Evolutionary conservation across 2,113 vertebrate species (phyloP).

Genomic region (Oriolus oriolus): DNA sequence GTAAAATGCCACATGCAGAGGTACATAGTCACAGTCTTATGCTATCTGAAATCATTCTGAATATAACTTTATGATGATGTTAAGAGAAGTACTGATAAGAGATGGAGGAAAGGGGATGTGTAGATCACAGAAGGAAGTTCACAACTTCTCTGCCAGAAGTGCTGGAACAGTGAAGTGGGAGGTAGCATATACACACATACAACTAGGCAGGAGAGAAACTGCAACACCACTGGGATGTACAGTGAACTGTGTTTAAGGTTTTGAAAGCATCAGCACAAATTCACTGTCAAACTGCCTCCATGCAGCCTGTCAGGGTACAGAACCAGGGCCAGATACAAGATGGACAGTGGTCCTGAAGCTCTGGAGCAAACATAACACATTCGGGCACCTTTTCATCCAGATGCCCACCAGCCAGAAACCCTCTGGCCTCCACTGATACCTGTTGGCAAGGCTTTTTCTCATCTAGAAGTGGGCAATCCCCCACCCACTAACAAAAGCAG

Average conservation of each 20-base stretch:
- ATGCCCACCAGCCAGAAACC: neutral
- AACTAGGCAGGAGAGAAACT: neutral
- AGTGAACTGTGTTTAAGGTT: neutral
- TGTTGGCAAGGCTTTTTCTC: neutral
- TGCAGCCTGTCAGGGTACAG: neutral
- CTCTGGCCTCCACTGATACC: neutral
- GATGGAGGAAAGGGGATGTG: neutral
- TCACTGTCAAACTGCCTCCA: neutral
- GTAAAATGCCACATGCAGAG: neutral
- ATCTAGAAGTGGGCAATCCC: neutral
- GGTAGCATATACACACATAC: neutral
- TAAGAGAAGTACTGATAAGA: neutral
- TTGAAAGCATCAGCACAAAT: neutral
- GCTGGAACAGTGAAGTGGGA: neutral
- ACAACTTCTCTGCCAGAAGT: neutral
- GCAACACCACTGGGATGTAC: neutral
- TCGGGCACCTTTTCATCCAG: neutral
- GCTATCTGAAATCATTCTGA: neutral
- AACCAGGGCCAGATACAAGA: neutral
- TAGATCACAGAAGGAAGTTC: neutral
- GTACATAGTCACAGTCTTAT: neutral
- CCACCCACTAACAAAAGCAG: neutral
- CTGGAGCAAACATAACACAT: neutral
- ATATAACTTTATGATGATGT: neutral
- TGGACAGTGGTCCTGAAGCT: neutral